A percentile compares a stretch with the other conserved stretches of the same genome.
Conservation (phyloP, 1,140 invertebrate species). For the Mamestra configurata region DNA sequence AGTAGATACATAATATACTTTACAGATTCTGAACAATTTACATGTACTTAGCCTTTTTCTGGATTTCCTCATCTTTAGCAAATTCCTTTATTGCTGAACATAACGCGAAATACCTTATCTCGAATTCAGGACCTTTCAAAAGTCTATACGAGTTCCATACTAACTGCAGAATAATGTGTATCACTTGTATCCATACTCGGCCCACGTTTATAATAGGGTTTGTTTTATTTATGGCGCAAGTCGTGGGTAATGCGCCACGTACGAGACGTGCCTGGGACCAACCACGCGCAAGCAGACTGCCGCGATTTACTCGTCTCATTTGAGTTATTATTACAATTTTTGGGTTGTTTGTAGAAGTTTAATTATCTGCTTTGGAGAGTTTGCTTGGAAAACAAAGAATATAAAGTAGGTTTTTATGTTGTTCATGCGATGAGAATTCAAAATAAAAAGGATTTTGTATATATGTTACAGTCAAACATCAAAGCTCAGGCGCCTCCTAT, state of each 20-base stretch:
- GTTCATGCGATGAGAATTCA: not conserved
- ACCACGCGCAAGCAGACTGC: not conserved
- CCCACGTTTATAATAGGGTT: conserved; percentile 27
- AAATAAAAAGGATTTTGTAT: not conserved
- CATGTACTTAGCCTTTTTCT: too few species aligned
- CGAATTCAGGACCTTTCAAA: not conserved
- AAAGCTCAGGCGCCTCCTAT: too few species aligned
- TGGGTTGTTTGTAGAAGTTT: conserved; percentile 11
- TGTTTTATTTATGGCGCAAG: conserved; percentile 32
- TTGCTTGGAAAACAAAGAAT: not conserved
- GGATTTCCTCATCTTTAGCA: too few species aligned
- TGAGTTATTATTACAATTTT: conserved; percentile 23
- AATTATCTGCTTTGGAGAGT: conserved; percentile 5
- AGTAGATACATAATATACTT: too few species aligned
- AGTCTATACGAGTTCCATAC: not conserved
- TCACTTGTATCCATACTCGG: not conserved
- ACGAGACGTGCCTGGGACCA: conserved; percentile 1
- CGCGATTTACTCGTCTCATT: conserved; percentile 18
- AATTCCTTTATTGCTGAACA: too few species aligned
- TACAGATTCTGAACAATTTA: not conserved
- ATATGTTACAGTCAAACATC: too few species aligned
- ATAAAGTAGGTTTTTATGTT: not conserved
- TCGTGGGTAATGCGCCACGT: not conserved
- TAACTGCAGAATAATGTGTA: not conserved
- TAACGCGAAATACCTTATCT: not conserved